These are phyloP conservation scores for Luperina testacea DNA, from an alignment of 2,888 invertebrate genomes.

Conservation along the genomic window DNA sequence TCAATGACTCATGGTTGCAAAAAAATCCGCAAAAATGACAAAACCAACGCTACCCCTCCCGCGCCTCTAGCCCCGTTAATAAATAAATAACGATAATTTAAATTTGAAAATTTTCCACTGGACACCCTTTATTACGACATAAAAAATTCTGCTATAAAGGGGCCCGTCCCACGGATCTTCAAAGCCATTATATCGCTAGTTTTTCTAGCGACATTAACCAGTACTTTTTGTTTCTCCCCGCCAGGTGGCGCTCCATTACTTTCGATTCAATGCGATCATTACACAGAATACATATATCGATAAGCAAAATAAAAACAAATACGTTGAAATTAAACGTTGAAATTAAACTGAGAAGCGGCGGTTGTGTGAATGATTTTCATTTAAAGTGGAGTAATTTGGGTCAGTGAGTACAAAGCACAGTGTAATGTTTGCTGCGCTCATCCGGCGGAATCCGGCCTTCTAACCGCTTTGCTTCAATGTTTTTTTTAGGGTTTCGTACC, in stretches of 20 bases:
- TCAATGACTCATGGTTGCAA: no score
- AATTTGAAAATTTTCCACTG: no score
- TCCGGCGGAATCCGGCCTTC: slow-evolving; percentile 45
- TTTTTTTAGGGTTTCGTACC: slow-evolving; percentile 24
- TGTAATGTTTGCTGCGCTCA: slow-evolving; percentile 70
- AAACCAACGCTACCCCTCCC: no score
- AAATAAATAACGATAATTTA: no score
- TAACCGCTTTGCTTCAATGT: slow-evolving; percentile 55
- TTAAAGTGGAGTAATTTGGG: slow-evolving; percentile 84
- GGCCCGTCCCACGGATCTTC: no score
- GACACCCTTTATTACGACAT: no score
- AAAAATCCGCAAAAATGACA: no score
- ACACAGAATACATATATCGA: slow-evolving; percentile 34
- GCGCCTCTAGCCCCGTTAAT: no score
- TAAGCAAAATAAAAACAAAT: slow-evolving; percentile 50
- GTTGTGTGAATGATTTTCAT: slow-evolving; percentile 82
- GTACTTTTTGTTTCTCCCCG: neutral
- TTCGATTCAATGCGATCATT: slow-evolving; percentile 13
- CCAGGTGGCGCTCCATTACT: slow-evolving; percentile 27
- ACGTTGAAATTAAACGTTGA: slow-evolving; percentile 55
- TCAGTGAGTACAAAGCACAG: slow-evolving; percentile 72
- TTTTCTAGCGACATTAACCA: neutral
- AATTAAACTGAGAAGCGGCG: slow-evolving; percentile 34
- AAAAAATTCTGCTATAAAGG: no score
- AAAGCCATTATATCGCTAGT: neutral